Base-by-base conservation (phyloP, 2,797 vertebrate genomes). In the Adelosebastes latens region DNA sequence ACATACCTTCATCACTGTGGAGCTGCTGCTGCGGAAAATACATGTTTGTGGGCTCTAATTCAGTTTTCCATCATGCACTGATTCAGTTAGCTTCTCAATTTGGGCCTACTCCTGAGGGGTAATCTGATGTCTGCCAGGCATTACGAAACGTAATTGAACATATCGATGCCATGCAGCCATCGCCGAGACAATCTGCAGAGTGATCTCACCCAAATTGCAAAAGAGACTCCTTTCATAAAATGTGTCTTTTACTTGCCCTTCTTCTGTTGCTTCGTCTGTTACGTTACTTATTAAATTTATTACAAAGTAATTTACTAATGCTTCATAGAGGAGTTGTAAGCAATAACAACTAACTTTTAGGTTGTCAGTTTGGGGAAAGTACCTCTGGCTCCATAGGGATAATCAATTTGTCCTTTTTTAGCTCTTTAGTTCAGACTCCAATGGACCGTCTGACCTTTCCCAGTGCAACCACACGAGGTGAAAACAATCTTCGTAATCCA, bases 41-140 rank as follows among this genome's bases (percentile, higher is more conserved):
- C 77, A 81, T 34, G 76, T 84, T 86, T 67, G 77, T 42, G 71
- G 70, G 52, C 79, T 61, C 78, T 87, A 85, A 88, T 87, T 88
- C 74, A 80, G 88, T 89, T 91, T 88, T 86, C 72, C 70, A 58
- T 83, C 76, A 81, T 56, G 77, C 31, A 32, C 64, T 63, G 77
- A 89, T 77, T 86, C 42, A 72, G 78, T 86, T 83, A 78, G 69
- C 66, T 8, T 22, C 31, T 84, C n/a, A 42, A 59, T 70, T 63
- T n/a, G 10, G 46, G 25, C 6, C 7, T 36, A 11, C 34, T 77
- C 25, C 39, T 46, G 61, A 82, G 63, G 59, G 63, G 61, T 55
- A 59, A 36, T 63, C 55, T 64, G 60, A 77, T 49, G 72, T 75
- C 58, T 74, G 63, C 20, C 81, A 62, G 68, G 39, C 72, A 59